Percentiles rank a stretch among this genome's conserved stretches.
Conservation (phyloP, 1,140 invertebrate species). For the Melitaea cinxia region DNA sequence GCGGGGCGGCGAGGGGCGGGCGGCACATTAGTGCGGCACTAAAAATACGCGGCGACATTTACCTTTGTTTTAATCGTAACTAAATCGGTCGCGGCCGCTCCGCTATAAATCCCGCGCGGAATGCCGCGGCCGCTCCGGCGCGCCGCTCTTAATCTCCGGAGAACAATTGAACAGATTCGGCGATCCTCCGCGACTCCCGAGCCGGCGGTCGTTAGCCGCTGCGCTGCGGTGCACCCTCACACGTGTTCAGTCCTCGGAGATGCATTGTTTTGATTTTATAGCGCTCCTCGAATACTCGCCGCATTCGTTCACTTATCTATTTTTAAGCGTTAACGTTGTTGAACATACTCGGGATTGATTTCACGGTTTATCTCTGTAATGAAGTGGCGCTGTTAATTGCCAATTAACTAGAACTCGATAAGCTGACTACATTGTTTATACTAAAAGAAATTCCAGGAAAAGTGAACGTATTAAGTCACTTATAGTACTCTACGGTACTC, state of each 20-base stretch:
- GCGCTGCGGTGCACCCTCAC: too few relatives aligned
- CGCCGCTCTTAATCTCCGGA: constrained; percentile 39
- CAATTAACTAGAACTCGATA: too few relatives aligned
- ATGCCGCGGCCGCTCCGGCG: constrained; percentile 41
- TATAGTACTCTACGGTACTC: too few relatives aligned
- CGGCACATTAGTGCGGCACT: constrained; percentile 33
- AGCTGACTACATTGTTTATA: too few relatives aligned
- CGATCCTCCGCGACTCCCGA: constrained; percentile 36
- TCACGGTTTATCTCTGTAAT: neutral
- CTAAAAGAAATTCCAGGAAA: too few relatives aligned
- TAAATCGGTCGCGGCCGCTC: constrained; percentile 39
- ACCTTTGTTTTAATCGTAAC: constrained; percentile 45
- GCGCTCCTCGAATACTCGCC: constrained; percentile 4
- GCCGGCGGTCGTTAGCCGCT: constrained; percentile 36
- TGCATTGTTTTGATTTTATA: constrained; percentile 8
- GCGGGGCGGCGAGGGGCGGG: neutral
- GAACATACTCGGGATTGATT: neutral
- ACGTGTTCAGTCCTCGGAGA: neutral
- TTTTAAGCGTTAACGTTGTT: neutral
- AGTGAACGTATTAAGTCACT: too few relatives aligned
- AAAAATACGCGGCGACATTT: constrained; percentile 47
- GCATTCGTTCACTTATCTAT: constrained; percentile 3
- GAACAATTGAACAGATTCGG: constrained; percentile 49
- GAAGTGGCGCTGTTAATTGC: neutral
- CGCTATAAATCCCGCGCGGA: constrained; percentile 58